These are phyloP conservation scores for Macrosiphum euphorbiae DNA, from an alignment of 2,888 invertebrate genomes.

Conservation along the genomic window DNA sequence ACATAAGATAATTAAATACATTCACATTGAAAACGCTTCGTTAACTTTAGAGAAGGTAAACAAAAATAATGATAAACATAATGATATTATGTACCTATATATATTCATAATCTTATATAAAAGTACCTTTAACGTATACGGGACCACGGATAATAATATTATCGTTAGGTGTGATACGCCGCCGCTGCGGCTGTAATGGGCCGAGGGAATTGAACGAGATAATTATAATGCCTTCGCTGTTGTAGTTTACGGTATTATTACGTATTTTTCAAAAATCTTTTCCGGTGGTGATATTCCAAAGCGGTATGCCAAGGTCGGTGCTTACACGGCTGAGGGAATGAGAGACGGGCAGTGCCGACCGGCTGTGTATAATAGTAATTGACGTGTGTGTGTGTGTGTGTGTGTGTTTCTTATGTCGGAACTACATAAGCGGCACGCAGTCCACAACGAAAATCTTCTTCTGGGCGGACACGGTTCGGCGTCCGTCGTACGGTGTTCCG, in stretches of 20 bases:
- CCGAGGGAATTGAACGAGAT: conserved; percentile 43
- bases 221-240: conserved; percentile 35
- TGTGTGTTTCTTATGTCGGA: not conserved
- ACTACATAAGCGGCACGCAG: not conserved
- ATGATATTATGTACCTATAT: not conserved
- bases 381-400: not conserved
- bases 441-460: not conserved
- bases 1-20: not conserved
- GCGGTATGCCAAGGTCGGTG: conserved; percentile 53
- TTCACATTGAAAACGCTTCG: not conserved
- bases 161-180: conserved; percentile 36
- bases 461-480: not conserved
- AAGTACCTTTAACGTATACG: too few relatives aligned
- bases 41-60: not conserved
- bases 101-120: not conserved
- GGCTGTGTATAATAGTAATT: conserved; percentile 28
- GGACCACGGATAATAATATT: conserved; percentile 48
- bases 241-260: conserved; percentile 24
- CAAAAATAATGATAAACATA: not conserved
- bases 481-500: not conserved
- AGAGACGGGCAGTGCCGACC: not conserved
- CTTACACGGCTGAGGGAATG: not conserved
- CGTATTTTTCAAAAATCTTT: conserved; percentile 39
- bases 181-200: conserved; percentile 1
- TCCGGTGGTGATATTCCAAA: conserved; percentile 46